phyloP scores from a whole-genome alignment of 2,797 vertebrate species.

The Denticeps clupeoides region DNA sequence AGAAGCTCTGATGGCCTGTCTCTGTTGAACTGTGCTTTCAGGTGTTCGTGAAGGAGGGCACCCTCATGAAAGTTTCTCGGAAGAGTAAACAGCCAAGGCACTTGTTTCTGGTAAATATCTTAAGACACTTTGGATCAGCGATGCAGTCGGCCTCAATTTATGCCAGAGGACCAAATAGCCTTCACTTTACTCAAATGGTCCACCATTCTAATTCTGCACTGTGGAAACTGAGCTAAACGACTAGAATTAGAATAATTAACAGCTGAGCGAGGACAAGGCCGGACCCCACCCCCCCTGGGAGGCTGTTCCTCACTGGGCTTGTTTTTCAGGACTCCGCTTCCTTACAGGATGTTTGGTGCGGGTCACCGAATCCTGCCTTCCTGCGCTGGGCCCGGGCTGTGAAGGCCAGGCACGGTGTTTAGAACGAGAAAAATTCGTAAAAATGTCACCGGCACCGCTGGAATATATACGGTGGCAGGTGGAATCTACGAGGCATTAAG shows the following conservation, averaged over 20 bases:
- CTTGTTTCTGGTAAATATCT: constrained; percentile 87
- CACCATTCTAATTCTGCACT: too few species aligned
- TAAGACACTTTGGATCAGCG: too few species aligned
- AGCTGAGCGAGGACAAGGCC: constrained; percentile 10
- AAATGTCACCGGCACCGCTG: too few species aligned
- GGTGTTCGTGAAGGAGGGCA: constrained; percentile 95
- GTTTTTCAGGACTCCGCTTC: constrained; percentile 38
- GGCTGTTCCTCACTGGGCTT: constrained; percentile 4
- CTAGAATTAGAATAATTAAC: too few species aligned
- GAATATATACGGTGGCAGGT: too few species aligned
- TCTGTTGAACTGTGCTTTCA: constrained; percentile 42
- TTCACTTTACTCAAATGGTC: too few species aligned
- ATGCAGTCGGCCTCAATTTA: neutral
- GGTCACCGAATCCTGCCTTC: constrained; percentile 56
- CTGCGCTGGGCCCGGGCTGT: constrained; percentile 63
- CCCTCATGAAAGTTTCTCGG: constrained; percentile 85
- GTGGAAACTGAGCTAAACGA: constrained; percentile 13
- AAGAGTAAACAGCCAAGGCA: constrained; percentile 80
- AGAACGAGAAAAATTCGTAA: too few species aligned
- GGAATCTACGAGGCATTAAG: too few species aligned
- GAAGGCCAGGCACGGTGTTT: constrained; percentile 59
- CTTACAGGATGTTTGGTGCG: constrained; percentile 50
- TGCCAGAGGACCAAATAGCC: too few species aligned
- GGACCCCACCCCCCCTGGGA: neutral
- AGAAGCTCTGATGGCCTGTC: neutral